A percentile compares a stretch with the other conserved stretches of the same genome.
phyloP scores from a whole-genome alignment of 2,113 vertebrate species.

The Shinisaurus crocodilurus region DNA sequence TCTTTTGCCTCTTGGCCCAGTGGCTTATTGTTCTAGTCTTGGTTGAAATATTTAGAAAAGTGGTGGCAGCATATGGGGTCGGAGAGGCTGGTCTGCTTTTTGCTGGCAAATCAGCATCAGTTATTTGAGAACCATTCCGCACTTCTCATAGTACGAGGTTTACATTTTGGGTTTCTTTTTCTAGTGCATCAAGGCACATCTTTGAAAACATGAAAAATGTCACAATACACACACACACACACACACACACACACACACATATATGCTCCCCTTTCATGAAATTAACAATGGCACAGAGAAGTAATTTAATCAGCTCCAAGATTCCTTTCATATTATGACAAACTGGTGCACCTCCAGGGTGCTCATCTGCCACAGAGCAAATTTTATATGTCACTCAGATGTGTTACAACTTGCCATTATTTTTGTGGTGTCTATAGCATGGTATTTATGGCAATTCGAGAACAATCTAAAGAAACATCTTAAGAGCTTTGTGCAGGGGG shows the following conservation, averaged over 20 bases:
- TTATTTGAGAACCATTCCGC: conserved; percentile 38
- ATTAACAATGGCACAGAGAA: conserved; percentile 37
- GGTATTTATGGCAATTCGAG: conserved; percentile 45
- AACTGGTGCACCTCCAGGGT: conserved; percentile 9
- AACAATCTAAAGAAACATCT: conserved; percentile 50
- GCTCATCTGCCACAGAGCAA: not conserved
- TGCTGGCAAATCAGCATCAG: not conserved
- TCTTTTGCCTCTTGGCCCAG: not conserved
- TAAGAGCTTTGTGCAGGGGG: conserved; percentile 23
- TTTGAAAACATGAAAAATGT: conserved; percentile 52
- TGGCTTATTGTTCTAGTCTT: not conserved
- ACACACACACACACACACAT: too few relatives aligned
- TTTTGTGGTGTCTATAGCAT: not conserved
- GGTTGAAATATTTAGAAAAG: conserved; percentile 6
- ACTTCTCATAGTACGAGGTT: conserved; percentile 47
- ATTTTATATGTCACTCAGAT: conserved; percentile 22
- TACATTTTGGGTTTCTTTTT: conserved; percentile 38
- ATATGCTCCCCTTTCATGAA: conserved; percentile 39
- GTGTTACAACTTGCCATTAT: conserved; percentile 22
- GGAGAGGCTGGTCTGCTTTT: conserved; percentile 1
- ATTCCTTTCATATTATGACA: conserved; percentile 37
- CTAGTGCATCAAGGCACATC: conserved; percentile 35
- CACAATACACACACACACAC: not conserved
- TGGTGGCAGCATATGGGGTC: not conserved
- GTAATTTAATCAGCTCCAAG: conserved; percentile 40